Conservation (phyloP, 1,140 invertebrate genomes). For the Pachyrhynchus sulphureomaculatus region DNA sequence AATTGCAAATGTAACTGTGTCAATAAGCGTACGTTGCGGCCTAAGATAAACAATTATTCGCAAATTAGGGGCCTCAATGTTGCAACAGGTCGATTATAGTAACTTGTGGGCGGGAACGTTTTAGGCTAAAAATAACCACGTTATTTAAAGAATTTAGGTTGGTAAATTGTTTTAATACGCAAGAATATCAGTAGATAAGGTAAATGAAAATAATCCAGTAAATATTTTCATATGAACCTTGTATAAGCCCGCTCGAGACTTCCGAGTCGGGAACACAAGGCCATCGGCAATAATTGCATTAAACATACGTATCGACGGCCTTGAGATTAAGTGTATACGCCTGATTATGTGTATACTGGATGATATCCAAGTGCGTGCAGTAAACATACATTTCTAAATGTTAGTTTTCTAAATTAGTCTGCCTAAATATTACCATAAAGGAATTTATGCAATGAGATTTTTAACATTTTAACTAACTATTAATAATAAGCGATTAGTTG, state of each 20-base stretch:
- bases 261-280: conserved; percentile 7
- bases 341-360: background rate
- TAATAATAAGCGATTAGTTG: too few species aligned
- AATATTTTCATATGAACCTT: conserved; percentile 1
- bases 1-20: conserved; percentile 4
- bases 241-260: conserved; percentile 9
- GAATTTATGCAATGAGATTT: too few species aligned
- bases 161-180: background rate
- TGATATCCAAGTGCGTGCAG: background rate
- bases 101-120: background rate
- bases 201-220: background rate
- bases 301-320: conserved; percentile 1
- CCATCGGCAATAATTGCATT: background rate
- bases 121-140: background rate
- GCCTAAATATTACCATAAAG: too few species aligned
- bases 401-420: too few species aligned
- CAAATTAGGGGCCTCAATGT: background rate
- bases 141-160: background rate
- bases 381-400: background rate
- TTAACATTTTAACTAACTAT: too few species aligned
- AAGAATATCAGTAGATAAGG: background rate
- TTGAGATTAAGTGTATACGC: background rate
- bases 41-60: background rate
- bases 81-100: background rate
- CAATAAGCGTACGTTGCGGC: background rate